Evolutionary conservation across 1,140 invertebrate species (phyloP).

Genomic region (Daktulosphaira vitifoliae): DNA sequence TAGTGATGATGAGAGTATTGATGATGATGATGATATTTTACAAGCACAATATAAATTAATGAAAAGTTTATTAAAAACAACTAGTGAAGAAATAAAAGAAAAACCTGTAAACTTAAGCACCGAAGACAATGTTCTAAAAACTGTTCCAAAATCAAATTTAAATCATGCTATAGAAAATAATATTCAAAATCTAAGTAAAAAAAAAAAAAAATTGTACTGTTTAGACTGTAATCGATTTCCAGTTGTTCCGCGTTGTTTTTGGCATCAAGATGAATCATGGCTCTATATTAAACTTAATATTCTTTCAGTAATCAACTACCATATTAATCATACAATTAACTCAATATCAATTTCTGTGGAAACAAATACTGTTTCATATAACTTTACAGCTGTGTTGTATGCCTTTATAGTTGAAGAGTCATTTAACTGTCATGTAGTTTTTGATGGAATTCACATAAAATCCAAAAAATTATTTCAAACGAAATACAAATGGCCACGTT

Average conservation of each 20-base stretch:
- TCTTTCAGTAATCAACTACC: background rate
- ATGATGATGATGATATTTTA: background rate
- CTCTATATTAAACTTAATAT: constrained; percentile 15
- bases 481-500: constrained; percentile 7
- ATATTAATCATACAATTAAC: background rate
- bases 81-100: background rate
- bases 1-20: background rate
- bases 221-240: constrained; percentile 4
- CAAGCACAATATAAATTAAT: background rate
- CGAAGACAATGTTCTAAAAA: background rate
- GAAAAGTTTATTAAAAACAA: background rate
- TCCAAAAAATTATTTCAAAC: constrained; percentile 1
- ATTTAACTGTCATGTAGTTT: background rate
- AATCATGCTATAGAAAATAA: background rate
- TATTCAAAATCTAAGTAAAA: background rate
- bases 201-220: background rate
- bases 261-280: constrained; percentile 12
- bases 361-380: constrained; percentile 12
- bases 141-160: background rate
- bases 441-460: constrained; percentile 10
- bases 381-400: background rate
- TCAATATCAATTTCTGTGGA: constrained; percentile 2
- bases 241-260: background rate
- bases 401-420: background rate
- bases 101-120: background rate